Evolutionary conservation across 2,797 vertebrate species (phyloP).

Genomic region (Acanthiza pusilla): DNA sequence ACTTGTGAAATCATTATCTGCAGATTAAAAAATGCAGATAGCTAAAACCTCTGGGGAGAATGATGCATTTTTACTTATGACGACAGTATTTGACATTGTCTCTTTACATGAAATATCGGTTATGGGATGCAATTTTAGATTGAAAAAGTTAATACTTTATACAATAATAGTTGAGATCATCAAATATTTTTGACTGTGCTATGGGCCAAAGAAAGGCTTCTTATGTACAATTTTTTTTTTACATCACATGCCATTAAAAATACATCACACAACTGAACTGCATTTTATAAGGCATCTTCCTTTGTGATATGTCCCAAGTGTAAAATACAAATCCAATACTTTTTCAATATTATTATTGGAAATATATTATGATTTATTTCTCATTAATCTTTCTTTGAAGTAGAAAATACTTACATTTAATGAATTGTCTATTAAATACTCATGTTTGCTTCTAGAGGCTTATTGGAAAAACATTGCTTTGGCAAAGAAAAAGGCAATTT

Average conservation of each 20-base stretch:
- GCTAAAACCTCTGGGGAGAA: background rate
- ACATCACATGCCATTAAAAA: background rate
- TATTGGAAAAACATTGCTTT: background rate
- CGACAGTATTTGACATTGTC: background rate
- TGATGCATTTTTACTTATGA: background rate
- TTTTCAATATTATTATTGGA: background rate
- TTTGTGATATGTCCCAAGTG: background rate
- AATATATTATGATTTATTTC: background rate
- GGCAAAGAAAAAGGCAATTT: background rate
- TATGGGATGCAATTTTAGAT: background rate
- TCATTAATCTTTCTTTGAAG: background rate
- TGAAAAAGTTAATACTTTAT: background rate
- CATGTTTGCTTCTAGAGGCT: background rate
- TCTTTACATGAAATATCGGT: background rate
- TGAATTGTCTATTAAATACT: constrained; percentile 20
- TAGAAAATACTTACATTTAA: background rate
- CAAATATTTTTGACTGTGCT: background rate
- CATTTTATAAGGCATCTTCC: background rate
- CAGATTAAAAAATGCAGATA: background rate
- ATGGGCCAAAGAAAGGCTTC: background rate
- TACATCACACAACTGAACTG: background rate
- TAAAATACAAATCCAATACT: background rate
- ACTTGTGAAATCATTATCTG: background rate
- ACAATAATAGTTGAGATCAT: background rate
- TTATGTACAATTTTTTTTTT: background rate